phyloP scores from a whole-genome alignment of 2,113 vertebrate genomes.

The Bothrops jararaca region DNA sequence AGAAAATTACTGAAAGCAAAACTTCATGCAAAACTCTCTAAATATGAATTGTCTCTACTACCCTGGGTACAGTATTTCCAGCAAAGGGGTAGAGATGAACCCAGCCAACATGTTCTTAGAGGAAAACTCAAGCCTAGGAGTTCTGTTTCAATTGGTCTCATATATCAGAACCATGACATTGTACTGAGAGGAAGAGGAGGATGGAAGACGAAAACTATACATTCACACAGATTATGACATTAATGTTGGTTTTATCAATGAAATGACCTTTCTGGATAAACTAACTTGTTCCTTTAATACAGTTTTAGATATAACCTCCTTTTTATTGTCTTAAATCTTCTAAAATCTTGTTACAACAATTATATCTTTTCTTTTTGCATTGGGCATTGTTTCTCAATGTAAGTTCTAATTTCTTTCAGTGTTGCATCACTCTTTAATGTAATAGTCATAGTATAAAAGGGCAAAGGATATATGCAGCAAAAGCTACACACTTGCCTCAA shows the following conservation, averaged over 20 bases:
- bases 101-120: too few relatives aligned
- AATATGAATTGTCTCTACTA: too few relatives aligned
- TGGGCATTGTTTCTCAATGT: background rate
- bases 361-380: background rate
- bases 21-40: too few relatives aligned
- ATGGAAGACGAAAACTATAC: background rate
- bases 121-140: too few relatives aligned
- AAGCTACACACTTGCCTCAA: background rate
- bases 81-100: too few relatives aligned
- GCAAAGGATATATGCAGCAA: background rate
- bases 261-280: background rate
- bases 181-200: background rate
- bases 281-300: background rate
- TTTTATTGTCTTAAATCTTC: background rate
- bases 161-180: too few relatives aligned
- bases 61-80: too few relatives aligned
- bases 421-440: background rate
- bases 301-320: background rate
- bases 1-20: too few relatives aligned
- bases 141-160: too few relatives aligned
- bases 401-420: background rate
- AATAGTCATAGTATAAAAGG: background rate
- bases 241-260: background rate
- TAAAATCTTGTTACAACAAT: background rate
- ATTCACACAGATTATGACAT: background rate